These are phyloP conservation scores for Sander vitreus DNA, from an alignment of 2,113 vertebrate genomes.

Conservation along the genomic window DNA sequence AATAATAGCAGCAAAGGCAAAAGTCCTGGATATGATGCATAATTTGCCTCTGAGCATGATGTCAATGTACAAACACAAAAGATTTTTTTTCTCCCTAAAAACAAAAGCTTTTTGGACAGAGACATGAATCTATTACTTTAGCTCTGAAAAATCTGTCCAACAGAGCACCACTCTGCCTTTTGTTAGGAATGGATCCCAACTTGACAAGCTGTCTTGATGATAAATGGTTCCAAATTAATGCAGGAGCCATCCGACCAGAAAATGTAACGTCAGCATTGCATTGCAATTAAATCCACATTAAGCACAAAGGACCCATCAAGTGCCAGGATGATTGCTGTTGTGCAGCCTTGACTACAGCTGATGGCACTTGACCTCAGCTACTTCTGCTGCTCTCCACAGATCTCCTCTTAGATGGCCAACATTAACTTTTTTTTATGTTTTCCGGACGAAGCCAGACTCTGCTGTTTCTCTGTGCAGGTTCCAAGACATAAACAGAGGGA, in stretches of 20 bases:
- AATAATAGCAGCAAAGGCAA: constrained; percentile 35
- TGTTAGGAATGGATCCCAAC: constrained; percentile 52
- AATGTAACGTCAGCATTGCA: constrained; percentile 48
- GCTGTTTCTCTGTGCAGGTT: constrained; percentile 28
- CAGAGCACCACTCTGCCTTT: constrained; percentile 37
- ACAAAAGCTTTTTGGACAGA: constrained; percentile 49
- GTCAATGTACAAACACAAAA: constrained; percentile 34
- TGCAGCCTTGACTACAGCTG: constrained; percentile 44
- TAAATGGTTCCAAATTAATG: constrained; percentile 65
- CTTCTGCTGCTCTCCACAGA: constrained; percentile 30
- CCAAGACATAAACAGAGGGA: constrained; percentile 51
- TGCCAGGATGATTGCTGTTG: constrained; percentile 38
- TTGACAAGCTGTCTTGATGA: constrained; percentile 69
- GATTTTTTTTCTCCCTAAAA: constrained; percentile 1
- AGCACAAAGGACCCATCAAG: constrained; percentile 43
- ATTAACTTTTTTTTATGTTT: constrained; percentile 48
- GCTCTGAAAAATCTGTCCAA: constrained; percentile 37
- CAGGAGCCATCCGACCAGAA: constrained; percentile 56
- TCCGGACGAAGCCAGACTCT: constrained; percentile 20
- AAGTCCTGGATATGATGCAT: constrained; percentile 22
- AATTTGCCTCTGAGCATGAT: constrained; percentile 42
- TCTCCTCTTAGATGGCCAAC: constrained; percentile 48
- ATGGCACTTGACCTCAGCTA: constrained; percentile 57
- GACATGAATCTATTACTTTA: constrained; percentile 51
- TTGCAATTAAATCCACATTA: constrained; percentile 68